Conservation (phyloP, 2,113 vertebrate species). For the Eulemur macaco region DNA sequence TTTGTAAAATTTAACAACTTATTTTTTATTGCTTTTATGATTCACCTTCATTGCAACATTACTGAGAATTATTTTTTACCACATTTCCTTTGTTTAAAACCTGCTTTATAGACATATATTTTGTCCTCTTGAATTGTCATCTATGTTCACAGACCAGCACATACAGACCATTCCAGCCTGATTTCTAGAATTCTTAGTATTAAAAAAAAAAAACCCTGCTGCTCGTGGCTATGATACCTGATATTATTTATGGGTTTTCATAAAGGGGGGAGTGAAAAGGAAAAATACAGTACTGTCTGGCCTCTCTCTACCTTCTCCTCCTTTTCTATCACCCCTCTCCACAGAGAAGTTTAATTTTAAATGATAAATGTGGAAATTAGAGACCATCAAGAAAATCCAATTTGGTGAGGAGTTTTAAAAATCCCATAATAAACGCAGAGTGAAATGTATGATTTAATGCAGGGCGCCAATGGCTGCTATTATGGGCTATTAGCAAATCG, state of each 20-base stretch:
- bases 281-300: slow-evolving; percentile 83
- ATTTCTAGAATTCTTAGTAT: slow-evolving; percentile 77
- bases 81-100: slow-evolving; percentile 78
- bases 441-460: slow-evolving; percentile 94
- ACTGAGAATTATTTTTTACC: slow-evolving; percentile 66
- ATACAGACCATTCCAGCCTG: slow-evolving; percentile 66
- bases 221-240: slow-evolving; percentile 82
- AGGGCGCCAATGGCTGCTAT: slow-evolving; percentile 91
- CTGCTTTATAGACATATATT: slow-evolving; percentile 44
- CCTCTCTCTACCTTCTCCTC: slow-evolving; percentile 76
- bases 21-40: slow-evolving; percentile 61
- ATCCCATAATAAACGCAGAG: slow-evolving; percentile 92
- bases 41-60: slow-evolving; percentile 52
- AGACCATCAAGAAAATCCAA: slow-evolving; percentile 95
- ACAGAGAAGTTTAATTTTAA: slow-evolving; percentile 93
- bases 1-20: slow-evolving; percentile 51
- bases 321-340: slow-evolving; percentile 77
- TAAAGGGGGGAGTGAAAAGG: slow-evolving; percentile 79
- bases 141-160: slow-evolving; percentile 60
- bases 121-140: slow-evolving; percentile 68
- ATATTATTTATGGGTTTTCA: slow-evolving; percentile 89
- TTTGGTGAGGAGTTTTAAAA: slow-evolving; percentile 93
- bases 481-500: slow-evolving; percentile 95
- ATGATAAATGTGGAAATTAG: slow-evolving; percentile 98
- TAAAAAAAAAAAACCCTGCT: slow-evolving; percentile 60